Evolutionary conservation across 1,140 invertebrate genomes (phyloP), one percentile per base, ranked within the genome.

Genomic region (Drosophila ficusphila): DNA sequence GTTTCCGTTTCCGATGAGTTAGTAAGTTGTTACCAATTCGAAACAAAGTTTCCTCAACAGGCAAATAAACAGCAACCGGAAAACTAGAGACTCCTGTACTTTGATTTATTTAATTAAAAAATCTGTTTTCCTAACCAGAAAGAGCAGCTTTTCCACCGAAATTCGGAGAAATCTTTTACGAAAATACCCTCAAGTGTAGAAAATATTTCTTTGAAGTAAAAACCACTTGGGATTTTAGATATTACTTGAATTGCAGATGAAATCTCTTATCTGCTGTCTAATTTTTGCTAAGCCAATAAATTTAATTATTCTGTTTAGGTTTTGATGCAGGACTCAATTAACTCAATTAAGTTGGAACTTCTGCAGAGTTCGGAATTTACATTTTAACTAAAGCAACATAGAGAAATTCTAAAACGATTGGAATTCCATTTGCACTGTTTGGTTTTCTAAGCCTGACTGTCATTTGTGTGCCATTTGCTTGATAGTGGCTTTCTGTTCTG

Each of bases 1-100:
- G 52, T 41, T 61, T 61, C 52, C 57, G 36, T 33, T 60, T 33
- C 25, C 58, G 34, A 62, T 42, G 19, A 58, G 36, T 58, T 36
- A 2, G 11, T 27, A 39, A 58, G 23, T 61, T 61, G 53, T 29
- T 58, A 21, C 33, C 52, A 25, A 38, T 39, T 16, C n/a, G 18
- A 39, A 60, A 39, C 33, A 23, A 57, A 57, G 31, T 57, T 34
- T 12, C 4, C 27, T n/a, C 1, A 21, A 49, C 42, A 27, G 42
- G 42, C 42, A 49, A 33, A 19, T 21, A 27, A 48, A 48, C 23
- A 49, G 11, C 3, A 12, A 4, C 18, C 16, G 16, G 21, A 14
- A 60, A 56, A 38, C 14, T 33, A 6, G 8, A 12, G 18, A n/a
- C 18, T 29, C 18, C 25, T 39, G 57, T 39, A 34, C 33, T 58